Evolutionary conservation across 2,797 vertebrate genomes (phyloP).

Genomic region (Perodicticus potto): DNA sequence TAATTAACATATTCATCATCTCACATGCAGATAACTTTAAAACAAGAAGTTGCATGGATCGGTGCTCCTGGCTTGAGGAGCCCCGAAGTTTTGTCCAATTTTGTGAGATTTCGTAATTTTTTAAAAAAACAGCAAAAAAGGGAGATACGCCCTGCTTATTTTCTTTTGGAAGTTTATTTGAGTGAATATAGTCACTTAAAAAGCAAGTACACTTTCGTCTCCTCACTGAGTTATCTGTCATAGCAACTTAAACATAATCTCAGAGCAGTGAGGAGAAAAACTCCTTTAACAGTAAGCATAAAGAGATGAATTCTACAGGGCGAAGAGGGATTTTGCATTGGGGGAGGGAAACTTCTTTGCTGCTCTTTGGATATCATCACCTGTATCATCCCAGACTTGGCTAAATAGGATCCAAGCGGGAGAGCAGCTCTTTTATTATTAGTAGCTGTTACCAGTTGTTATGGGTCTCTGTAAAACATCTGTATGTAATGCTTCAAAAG

Average conservation of each 20-base stretch:
- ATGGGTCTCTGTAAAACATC: neutral
- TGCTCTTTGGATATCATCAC: constrained; percentile 3
- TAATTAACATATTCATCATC: neutral
- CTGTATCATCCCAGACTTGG: neutral
- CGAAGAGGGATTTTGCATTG: neutral
- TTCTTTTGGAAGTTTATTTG: constrained; percentile 37
- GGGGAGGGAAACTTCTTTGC: neutral
- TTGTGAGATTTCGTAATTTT: constrained; percentile 1
- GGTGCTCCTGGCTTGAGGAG: neutral
- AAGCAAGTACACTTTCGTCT: constrained; percentile 28
- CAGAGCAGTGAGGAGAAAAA: neutral
- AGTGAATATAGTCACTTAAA: neutral
- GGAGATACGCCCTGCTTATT: neutral
- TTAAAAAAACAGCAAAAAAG: neutral
- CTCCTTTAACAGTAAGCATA: neutral
- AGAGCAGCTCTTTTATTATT: neutral
- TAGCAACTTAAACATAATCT: constrained; percentile 14
- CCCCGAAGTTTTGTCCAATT: constrained; percentile 5
- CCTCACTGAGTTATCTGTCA: constrained; percentile 7
- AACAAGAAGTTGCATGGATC: neutral
- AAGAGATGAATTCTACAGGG: neutral
- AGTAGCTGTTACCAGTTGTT: neutral
- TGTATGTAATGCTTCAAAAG: neutral
- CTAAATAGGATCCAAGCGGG: neutral
- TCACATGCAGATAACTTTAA: neutral